Percentiles rank a stretch among this genome's conserved stretches.
Evolutionary conservation across 2,888 invertebrate genomes (phyloP).

Genomic region (Eupithecia subfuscata): DNA sequence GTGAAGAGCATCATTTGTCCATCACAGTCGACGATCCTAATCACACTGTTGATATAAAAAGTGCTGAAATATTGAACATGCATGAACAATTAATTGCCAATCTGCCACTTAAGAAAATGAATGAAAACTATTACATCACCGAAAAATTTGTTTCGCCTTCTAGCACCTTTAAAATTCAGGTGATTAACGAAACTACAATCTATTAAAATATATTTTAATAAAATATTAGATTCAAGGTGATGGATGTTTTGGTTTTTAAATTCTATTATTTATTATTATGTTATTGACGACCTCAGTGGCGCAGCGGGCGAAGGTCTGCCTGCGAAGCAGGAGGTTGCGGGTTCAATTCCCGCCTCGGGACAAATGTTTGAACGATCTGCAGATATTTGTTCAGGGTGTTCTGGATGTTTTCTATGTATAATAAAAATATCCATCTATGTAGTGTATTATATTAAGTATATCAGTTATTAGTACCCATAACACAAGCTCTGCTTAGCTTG

Average conservation of each 20-base stretch:
- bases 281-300: too few species aligned
- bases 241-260: not conserved
- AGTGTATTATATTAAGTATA: too few species aligned
- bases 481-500: too few species aligned
- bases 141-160: constrained; percentile 39
- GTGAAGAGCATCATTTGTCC: constrained; percentile 32
- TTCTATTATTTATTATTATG: not conserved
- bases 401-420: too few species aligned
- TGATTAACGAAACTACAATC: constrained; percentile 21
- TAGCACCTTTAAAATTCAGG: constrained; percentile 42
- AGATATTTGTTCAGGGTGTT: too few species aligned
- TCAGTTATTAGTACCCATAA: too few species aligned
- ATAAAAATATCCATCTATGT: too few species aligned
- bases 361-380: too few species aligned
- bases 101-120: constrained; percentile 30
- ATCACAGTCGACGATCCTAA: constrained; percentile 41
- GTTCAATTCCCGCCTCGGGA: too few species aligned
- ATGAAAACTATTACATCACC: constrained; percentile 40
- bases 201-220: not conserved
- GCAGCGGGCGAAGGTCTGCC: too few species aligned
- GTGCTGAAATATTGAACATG: constrained; percentile 30
- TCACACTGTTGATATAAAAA: constrained; percentile 32
- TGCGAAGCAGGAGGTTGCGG: too few species aligned
- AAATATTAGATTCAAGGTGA: not conserved
- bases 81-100: not conserved